phyloP scores from a whole-genome alignment of 2,888 invertebrate species.

The Bursaphelenchus okinawaensis region DNA sequence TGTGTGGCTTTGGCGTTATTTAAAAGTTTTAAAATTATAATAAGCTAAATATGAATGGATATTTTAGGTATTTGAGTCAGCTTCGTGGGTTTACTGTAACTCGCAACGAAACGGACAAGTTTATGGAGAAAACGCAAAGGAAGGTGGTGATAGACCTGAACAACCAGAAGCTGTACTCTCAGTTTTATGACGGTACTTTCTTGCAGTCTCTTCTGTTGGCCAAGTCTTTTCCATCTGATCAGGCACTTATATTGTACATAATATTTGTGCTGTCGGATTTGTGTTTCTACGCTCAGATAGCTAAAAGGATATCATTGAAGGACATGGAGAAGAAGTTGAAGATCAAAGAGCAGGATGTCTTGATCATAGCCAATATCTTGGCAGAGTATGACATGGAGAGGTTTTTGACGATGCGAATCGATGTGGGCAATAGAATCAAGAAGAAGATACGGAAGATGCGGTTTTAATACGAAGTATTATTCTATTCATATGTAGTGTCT shows the following conservation, averaged over 20 bases:
- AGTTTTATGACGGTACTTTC: constrained; percentile 18
- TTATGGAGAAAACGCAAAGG: neutral
- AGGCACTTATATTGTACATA: constrained; percentile 14
- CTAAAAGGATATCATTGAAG: neutral
- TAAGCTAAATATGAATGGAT: too few relatives aligned
- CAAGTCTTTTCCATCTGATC: constrained; percentile 14
- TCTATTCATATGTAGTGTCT: too few relatives aligned
- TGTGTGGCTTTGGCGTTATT: neutral
- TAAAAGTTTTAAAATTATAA: too few relatives aligned
- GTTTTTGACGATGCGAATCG: neutral
- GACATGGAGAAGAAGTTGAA: constrained; percentile 1
- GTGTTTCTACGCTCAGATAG: constrained; percentile 12
- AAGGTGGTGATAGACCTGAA: constrained; percentile 26
- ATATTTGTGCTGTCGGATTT: constrained; percentile 12
- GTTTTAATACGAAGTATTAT: too few relatives aligned
- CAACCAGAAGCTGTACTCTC: constrained; percentile 24
- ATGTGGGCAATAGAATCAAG: neutral
- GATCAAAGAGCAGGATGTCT: constrained; percentile 5
- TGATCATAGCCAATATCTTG: constrained; percentile 8
- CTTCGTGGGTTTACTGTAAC: neutral
- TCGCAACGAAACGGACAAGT: neutral
- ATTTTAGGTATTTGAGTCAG: neutral
- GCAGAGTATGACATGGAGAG: constrained; percentile 8
- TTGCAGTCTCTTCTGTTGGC: neutral
- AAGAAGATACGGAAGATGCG: neutral